phyloP scores from a whole-genome alignment of 2,797 vertebrate species.

The Enteromius radiatus region DNA sequence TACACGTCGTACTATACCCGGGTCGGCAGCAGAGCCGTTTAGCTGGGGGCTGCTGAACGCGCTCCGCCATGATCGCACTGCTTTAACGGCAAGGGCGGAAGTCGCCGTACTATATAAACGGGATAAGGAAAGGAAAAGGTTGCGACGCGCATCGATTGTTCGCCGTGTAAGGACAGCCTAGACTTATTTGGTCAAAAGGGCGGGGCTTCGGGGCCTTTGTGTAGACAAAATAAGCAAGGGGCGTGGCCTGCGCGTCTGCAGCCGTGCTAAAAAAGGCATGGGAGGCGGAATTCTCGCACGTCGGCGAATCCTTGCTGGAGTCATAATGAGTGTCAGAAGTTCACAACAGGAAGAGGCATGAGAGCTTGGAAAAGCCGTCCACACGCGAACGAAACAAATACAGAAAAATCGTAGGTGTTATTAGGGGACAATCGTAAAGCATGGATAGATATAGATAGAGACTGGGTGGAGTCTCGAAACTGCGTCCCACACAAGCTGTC shows the following conservation, averaged over 20 bases:
- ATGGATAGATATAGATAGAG: constrained; percentile 56
- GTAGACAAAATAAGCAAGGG: constrained; percentile 73
- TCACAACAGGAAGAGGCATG: constrained; percentile 38
- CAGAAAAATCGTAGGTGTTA: background rate
- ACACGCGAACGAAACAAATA: constrained; percentile 63
- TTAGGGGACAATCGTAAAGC: constrained; percentile 36
- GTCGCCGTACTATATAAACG: constrained; percentile 90
- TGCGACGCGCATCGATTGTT: constrained; percentile 79
- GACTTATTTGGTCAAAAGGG: constrained; percentile 75
- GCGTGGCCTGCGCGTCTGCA: constrained; percentile 65
- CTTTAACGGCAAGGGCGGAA: constrained; percentile 92
- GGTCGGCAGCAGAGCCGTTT: constrained; percentile 96
- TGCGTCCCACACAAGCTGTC: background rate
- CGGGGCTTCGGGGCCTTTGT: constrained; percentile 68
- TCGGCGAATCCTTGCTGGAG: constrained; percentile 79
- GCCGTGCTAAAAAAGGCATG: constrained; percentile 68
- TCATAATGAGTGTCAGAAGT: constrained; percentile 59
- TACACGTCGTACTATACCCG: constrained; percentile 83
- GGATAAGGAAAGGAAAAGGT: constrained; percentile 74
- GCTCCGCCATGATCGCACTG: constrained; percentile 98
- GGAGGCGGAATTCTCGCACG: constrained; percentile 81
- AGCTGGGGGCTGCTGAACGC: constrained; percentile 90
- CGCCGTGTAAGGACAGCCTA: constrained; percentile 77
- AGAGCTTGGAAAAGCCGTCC: constrained; percentile 68
- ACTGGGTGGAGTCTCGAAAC: background rate